phyloP scores from a whole-genome alignment of 2,888 invertebrate genomes.

The Drosophila meridiana region DNA sequence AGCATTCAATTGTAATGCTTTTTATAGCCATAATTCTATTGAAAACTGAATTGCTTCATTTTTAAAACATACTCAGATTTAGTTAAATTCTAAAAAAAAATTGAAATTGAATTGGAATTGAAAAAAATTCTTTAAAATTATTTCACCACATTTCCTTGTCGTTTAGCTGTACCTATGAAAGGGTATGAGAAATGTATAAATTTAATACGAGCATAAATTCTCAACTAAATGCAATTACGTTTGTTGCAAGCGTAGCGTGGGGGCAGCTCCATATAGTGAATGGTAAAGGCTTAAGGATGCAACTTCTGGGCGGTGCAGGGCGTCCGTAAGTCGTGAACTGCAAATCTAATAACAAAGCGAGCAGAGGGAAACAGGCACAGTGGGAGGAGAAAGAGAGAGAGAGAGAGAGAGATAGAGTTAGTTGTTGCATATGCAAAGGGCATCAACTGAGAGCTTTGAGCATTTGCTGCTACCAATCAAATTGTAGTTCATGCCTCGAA shows the following conservation, averaged over 20 bases:
- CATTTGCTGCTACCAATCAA: conserved; percentile 40
- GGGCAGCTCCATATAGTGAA: conserved; percentile 6
- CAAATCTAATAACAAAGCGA: conserved; percentile 73
- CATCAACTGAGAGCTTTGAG: conserved; percentile 37
- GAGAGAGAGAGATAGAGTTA: conserved; percentile 2
- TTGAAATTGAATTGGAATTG: neutral
- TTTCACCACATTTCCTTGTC: neutral
- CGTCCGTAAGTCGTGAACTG: conserved; percentile 20
- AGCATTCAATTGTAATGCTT: no score
- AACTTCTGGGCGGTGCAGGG: neutral
- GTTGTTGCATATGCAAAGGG: conserved; percentile 53
- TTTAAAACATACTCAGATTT: no score
- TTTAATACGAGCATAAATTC: conserved; percentile 66
- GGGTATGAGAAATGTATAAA: conserved; percentile 36
- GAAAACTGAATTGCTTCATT: no score
- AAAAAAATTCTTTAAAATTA: neutral
- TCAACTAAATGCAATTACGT: conserved; percentile 74
- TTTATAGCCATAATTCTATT: no score
- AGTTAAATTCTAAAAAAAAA: neutral
- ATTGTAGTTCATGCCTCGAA: conserved; percentile 23
- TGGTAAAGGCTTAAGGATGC: conserved; percentile 21
- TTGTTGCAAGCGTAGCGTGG: conserved; percentile 40
- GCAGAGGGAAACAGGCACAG: conserved; percentile 36
- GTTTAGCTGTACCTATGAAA: neutral
- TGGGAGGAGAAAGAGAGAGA: neutral